phyloP scores from a whole-genome alignment of 2,888 invertebrate species.

The Diogma glabrata region DNA sequence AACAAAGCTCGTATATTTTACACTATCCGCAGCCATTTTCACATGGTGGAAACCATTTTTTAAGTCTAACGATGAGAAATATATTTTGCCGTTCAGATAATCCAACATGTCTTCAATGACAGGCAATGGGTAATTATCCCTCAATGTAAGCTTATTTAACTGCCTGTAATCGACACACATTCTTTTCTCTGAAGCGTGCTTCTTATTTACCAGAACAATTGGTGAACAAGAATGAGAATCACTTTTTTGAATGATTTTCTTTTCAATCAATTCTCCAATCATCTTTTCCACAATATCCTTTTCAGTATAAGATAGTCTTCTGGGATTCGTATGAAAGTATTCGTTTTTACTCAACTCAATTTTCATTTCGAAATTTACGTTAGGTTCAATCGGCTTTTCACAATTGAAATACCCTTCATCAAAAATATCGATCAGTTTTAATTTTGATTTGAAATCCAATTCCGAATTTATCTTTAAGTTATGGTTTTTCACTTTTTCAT shows the following conservation, averaged over 20 bases:
- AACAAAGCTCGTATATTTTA: conserved; percentile 19
- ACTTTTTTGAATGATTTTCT: conserved; percentile 18
- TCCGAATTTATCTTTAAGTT: too few species aligned
- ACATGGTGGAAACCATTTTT: conserved; percentile 21
- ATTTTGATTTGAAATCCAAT: too few species aligned
- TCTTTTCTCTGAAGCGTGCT: conserved; percentile 11
- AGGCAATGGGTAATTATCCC: conserved; percentile 19
- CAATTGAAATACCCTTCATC: too few species aligned
- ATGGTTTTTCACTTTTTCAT: neutral
- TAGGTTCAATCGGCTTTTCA: too few species aligned
- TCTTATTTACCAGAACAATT: neutral
- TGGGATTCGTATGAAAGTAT: conserved; percentile 10
- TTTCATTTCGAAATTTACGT: too few species aligned
- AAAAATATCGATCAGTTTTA: too few species aligned
- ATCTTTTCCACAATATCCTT: conserved; percentile 17
- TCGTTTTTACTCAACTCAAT: neutral
- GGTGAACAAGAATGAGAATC: conserved; percentile 16
- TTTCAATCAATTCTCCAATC: conserved; percentile 17
- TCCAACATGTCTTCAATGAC: conserved; percentile 20
- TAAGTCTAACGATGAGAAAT: conserved; percentile 20
- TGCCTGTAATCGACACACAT: conserved; percentile 18
- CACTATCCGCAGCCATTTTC: conserved; percentile 16
- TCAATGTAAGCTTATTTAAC: conserved; percentile 16
- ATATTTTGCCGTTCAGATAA: conserved; percentile 15
- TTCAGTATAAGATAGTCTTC: conserved; percentile 19